Percentiles rank a stretch among this genome's conserved stretches.
Conservation (phyloP, 2,797 vertebrate genomes). For the Anniella stebbinsi region DNA sequence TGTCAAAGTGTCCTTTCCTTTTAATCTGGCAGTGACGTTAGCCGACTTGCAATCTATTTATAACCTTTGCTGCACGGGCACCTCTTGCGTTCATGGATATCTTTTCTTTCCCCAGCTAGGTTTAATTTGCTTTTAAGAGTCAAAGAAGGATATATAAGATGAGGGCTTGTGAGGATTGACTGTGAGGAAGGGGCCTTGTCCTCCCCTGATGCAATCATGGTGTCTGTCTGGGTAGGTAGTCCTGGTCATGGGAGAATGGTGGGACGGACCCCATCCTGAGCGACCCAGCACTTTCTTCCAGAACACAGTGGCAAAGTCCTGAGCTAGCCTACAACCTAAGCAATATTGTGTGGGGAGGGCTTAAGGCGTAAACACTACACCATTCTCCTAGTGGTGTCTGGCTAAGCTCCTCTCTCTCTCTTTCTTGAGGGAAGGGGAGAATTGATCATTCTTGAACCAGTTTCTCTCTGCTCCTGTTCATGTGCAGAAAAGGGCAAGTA, state of each 20-base stretch:
- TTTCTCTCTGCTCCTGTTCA: neutral
- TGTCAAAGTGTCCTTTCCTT: conserved; percentile 38
- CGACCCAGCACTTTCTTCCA: neutral
- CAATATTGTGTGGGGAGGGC: neutral
- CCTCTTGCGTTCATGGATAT: neutral
- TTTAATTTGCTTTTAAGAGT: conserved; percentile 10
- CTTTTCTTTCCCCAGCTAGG: neutral
- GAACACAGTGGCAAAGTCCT: neutral
- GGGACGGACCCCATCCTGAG: neutral
- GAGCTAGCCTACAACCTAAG: neutral
- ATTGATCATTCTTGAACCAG: neutral
- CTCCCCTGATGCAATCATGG: neutral
- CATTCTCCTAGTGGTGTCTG: neutral
- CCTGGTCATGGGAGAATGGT: too few relatives aligned
- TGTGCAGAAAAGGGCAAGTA: neutral
- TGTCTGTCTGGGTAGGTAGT: neutral
- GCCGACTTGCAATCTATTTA: conserved; percentile 22
- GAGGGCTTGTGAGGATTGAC: neutral
- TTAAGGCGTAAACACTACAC: neutral
- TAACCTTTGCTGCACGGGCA: conserved; percentile 10
- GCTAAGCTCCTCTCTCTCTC: neutral
- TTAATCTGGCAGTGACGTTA: conserved; percentile 12
- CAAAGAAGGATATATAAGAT: neutral
- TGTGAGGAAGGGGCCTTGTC: too few relatives aligned
- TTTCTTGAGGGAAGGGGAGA: neutral